These are phyloP conservation scores for Thyatira batis DNA, from an alignment of 2,888 invertebrate genomes.

Conservation along the genomic window DNA sequence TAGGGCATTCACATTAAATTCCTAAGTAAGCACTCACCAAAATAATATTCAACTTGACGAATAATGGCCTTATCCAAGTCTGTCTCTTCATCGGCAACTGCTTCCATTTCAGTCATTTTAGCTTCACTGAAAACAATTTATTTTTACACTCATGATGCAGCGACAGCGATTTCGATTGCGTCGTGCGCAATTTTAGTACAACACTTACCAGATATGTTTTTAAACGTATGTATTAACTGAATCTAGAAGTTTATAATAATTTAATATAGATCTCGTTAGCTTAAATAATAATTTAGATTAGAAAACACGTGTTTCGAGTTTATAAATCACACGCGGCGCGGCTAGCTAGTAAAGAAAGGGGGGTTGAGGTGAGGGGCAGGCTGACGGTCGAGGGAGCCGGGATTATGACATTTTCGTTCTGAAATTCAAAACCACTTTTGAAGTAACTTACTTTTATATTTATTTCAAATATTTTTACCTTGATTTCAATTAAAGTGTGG, in stretches of 20 bases:
- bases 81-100: conserved; percentile 44
- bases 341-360: conserved; percentile 24
- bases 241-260: not conserved
- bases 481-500: not conserved
- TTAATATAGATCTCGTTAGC: conserved; percentile 10
- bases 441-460: no score
- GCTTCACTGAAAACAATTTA: conserved; percentile 21
- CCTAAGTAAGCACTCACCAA: conserved; percentile 72
- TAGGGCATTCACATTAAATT: not conserved
- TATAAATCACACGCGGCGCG: conserved; percentile 41
- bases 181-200: not conserved
- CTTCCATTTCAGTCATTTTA: conserved; percentile 68
- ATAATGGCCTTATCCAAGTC: conserved; percentile 84
- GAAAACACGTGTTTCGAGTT: conserved; percentile 49
- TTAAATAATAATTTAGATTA: conserved; percentile 11
- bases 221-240: not conserved
- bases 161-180: not conserved
- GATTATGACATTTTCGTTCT: not conserved
- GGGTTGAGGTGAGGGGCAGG: not conserved
- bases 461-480: not conserved
- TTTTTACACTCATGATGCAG: conserved; percentile 7
- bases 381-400: no score
- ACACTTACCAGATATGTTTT: not conserved
- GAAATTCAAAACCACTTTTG: not conserved
- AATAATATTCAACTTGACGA: conserved; percentile 86